Evolutionary conservation across 2,113 vertebrate species (phyloP), one percentile per base, ranked within the genome.

Genomic region (Myodes glareolus): DNA sequence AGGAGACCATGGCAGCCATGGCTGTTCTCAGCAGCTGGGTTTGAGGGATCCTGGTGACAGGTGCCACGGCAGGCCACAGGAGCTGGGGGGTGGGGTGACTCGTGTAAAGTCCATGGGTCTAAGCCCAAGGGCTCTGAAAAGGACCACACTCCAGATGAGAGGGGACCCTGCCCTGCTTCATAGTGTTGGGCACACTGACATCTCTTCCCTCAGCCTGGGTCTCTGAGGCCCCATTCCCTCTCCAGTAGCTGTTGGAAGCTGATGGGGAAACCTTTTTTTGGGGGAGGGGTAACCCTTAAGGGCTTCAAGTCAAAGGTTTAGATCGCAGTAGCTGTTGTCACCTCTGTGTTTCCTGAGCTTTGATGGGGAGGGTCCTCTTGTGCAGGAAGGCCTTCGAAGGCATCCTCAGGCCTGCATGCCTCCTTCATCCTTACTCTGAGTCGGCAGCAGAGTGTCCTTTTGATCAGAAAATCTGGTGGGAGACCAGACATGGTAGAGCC

Each of bases 121-220:
- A 10, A 33, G 58, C 9, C 7, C 31, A 27, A 36, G 25, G 17
- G 42, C 67, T 25, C 19, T 47, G 29, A 58, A 13, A 55, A 27
- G 7, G 21, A 39, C 5, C 68, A 39, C 10, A 21, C 0, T 42
- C 5, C 31, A 21, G 58, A 19, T 17, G 27, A 78, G 58, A 61
- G 45, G 42, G 65, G 1, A 21, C 36, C 6, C 1, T 2, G 27
- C 55, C 13, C 3, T 0, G 0, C 78, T 2, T 1, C 1, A 42
- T 61, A 68, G 19, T 4, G 17, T 7, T 50, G 55, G 23, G 5
- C 29, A n/a, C 3, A 1, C 63, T n/a, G 1, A 2, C 27, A 2
- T 36, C 23, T 1, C 17, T 39, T 42, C 45, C 50, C 29, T 14
- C 78, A 86, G 45, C n/a, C 80, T 80, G 12, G 3, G n/a, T 45